A percentile compares a stretch with the other conserved stretches of the same genome.
These are phyloP conservation scores for Drosophila auraria DNA, from an alignment of 1,140 invertebrate species.

Conservation along the genomic window DNA sequence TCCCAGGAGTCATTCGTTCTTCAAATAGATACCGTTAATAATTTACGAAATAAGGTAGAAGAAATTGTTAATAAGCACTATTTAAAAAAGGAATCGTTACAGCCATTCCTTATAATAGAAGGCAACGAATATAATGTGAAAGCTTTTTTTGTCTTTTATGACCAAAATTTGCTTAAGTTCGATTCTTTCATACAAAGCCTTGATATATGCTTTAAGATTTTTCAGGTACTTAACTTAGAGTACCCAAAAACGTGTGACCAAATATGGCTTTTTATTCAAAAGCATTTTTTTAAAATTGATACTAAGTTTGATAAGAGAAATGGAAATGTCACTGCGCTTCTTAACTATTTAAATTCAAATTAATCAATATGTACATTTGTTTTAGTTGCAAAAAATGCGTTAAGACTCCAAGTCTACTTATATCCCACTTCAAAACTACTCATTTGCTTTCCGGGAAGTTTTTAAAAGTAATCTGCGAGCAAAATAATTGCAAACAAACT, in stretches of 20 bases:
- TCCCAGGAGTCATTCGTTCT: too few relatives aligned
- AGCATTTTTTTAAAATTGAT: neutral
- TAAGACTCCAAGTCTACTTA: neutral
- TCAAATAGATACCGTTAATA: too few relatives aligned
- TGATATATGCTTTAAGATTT: constrained; percentile 8
- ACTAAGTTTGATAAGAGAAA: neutral
- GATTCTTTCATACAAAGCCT: neutral
- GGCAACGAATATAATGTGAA: neutral
- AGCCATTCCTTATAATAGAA: neutral
- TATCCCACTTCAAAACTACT: neutral
- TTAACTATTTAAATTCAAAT: neutral
- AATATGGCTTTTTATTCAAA: constrained; percentile 2
- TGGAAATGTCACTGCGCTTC: neutral
- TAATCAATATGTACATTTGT: neutral
- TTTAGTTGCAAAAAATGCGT: neutral
- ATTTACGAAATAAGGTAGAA: too few relatives aligned
- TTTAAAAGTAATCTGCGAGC: neutral
- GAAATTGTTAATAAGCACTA: too few relatives aligned
- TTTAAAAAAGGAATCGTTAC: neutral
- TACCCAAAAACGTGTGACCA: constrained; percentile 2
- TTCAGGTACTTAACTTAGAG: neutral
- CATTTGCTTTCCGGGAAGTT: neutral
- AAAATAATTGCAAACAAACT: neutral
- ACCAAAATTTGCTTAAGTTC: neutral
- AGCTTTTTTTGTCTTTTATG: neutral